Base-by-base conservation (phyloP, 1,140 invertebrate species). In the Leptonema lineaticorne region DNA sequence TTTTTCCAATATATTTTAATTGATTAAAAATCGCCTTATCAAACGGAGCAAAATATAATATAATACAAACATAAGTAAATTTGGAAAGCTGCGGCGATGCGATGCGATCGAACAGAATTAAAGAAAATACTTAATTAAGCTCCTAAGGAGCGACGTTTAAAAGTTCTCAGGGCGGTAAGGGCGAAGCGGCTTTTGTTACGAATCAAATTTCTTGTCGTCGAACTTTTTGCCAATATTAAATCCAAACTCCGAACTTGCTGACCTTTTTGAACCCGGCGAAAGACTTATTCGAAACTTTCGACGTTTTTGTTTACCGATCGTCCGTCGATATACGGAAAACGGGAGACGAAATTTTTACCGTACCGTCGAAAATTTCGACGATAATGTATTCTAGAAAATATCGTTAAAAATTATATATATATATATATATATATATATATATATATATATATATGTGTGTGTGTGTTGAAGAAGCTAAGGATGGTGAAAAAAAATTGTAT, bases 221-320 rank as follows among this genome's bases (percentile, higher is more conserved):
- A 62, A 62, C 33, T 62, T 62, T 62, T 53, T 53, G 22, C 37
- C 18, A 22, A 37, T 24, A 26, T 24, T 45, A 45, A 62, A 62
- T 45, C 59, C 30, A 37, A n/a, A n/a, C 14, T 3, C 22, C 30
- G 59, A 62, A 62, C 59, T 62, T 62, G 37, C 45, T 41, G 59
- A 62, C 59, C 33, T 62, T 62, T 62, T 60, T 16, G 20, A n/a
- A n/a, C 24, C 8, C 30, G 37, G n/a, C n/a, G n/a, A n/a, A n/a
- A n/a, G n/a, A n/a, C n/a, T n/a, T n/a, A n/a, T n/a, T 14, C 1
- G 22, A 62, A 62, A 41, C 33, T 62, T 62, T 62, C 30, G 22
- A 27, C 37, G 16, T 22, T 41, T 41, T 58, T 16, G 26, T 20
- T 14, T 29, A 18, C 22, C 18, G n/a, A n/a, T 14, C 28, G 7